phyloP scores from a whole-genome alignment of 2,797 vertebrate species.

The Siniperca undulata region DNA sequence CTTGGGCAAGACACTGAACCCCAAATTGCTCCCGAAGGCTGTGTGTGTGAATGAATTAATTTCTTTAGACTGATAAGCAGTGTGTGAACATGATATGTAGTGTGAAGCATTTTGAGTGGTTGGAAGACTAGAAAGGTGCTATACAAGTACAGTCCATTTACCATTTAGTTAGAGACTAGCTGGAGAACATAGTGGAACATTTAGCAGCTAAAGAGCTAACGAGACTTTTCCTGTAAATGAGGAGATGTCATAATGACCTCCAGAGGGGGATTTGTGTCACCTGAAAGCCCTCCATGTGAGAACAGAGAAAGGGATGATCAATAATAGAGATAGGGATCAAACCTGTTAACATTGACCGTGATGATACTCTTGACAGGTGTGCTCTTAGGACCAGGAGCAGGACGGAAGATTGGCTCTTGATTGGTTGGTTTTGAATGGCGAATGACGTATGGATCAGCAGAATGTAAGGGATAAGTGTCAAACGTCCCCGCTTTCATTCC shows the following conservation, averaged over 20 bases:
- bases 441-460: constrained; percentile 52
- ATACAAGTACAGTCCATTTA: no score
- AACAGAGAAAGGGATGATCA: not conserved
- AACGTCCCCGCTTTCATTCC: constrained; percentile 75
- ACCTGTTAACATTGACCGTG: constrained; percentile 64
- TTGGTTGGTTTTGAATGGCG: constrained; percentile 40
- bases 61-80: no score
- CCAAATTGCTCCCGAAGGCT: no score
- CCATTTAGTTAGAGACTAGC: no score
- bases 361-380: constrained; percentile 71
- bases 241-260: not conserved
- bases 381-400: constrained; percentile 66
- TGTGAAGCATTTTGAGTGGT: no score
- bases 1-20: no score
- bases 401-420: constrained; percentile 53
- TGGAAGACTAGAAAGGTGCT: no score
- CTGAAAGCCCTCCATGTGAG: not conserved
- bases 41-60: no score
- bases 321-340: not conserved
- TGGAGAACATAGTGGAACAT: no score
- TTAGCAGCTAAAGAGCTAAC: no score
- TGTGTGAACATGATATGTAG: no score
- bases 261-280: not conserved
- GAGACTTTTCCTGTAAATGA: not conserved
- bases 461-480: constrained; percentile 62